Base-by-base conservation (phyloP, 2,888 invertebrate species). In the Creontiades dilutus region DNA sequence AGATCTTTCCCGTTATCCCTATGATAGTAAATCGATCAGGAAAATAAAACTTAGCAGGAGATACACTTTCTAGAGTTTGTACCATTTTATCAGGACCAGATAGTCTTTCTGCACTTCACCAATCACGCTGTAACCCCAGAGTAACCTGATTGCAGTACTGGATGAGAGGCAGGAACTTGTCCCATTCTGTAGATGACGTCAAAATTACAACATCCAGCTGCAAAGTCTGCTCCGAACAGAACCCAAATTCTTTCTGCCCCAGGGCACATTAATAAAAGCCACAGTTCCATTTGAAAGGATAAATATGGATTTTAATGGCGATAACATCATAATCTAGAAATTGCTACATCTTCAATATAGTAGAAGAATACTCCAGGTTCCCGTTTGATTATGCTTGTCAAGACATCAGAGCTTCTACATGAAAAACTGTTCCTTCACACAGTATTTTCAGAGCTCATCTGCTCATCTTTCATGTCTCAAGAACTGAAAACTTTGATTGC, bases 71-170 rank as follows among this genome's bases (percentile, higher is more conserved):
- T 19, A 16, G 86, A 37, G 28, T 86, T 12, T 82, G 90, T 86
- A 27, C 88, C 89, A 90, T 75, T 89, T 7, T 4, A 13, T 75
- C 28, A 23, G 16, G 4, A 14, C 19, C 76, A 13, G 78, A 88
- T 5, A 16, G 9, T 9, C 85, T 85, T 14, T 16, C 14, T 85
- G 84, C 57, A 13, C 85, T 90, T 61, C 91, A 85, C 23, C 37
- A 80, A 46, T 61, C 37, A 14, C 84, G 91, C 14, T 91, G 91
- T 61, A 90, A 91, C 57, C 91, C 91, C 14, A 90, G 91, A 12
- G 46, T 89, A 7, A 91, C 91, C 16, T 52, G 91, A 61, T 91
- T 91, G 91, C 23, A 19, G 14, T 91, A 90, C 52, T 91, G 91
- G 91, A 76, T 90, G 14, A 23, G 68, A 7, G 46, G 82, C 37